These are phyloP conservation scores for Rostratula benghalensis DNA, from an alignment of 2,113 vertebrate species.

Conservation along the genomic window DNA sequence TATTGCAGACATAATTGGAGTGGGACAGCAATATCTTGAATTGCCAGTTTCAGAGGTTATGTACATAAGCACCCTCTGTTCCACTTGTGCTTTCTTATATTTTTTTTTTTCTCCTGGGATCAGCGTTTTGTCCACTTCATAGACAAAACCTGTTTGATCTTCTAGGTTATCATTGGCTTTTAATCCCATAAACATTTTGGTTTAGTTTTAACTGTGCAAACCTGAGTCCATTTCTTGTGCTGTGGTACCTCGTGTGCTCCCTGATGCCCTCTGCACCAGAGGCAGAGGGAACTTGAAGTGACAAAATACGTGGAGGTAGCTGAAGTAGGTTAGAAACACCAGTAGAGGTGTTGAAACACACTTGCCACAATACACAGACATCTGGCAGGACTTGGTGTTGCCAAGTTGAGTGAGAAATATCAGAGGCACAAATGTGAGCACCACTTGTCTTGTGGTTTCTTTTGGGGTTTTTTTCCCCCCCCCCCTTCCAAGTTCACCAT, in stretches of 20 bases:
- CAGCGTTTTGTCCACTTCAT: background rate
- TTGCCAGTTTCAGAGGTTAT: background rate
- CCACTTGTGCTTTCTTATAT: too few species aligned
- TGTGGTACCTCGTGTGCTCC: rapidly evolving
- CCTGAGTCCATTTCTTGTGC: rapidly evolving
- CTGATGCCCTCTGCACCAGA: rapidly evolving
- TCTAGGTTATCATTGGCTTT: background rate
- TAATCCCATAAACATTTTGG: background rate
- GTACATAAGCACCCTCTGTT: background rate
- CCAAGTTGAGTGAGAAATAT: background rate
- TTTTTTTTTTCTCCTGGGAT: background rate
- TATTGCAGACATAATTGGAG: background rate
- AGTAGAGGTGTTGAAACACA: background rate
- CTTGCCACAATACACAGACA: rapidly evolving
- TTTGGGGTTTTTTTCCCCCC: background rate
- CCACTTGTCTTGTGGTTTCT: background rate
- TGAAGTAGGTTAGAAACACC: background rate
- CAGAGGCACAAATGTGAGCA: background rate
- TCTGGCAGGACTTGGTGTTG: background rate
- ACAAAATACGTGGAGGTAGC: background rate
- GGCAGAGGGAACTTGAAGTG: background rate
- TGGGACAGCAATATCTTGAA: background rate
- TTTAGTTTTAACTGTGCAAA: background rate
- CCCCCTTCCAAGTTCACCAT: background rate
- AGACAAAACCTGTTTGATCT: background rate